phyloP scores from a whole-genome alignment of 2,113 vertebrate species.

The Pteruthius melanotis region DNA sequence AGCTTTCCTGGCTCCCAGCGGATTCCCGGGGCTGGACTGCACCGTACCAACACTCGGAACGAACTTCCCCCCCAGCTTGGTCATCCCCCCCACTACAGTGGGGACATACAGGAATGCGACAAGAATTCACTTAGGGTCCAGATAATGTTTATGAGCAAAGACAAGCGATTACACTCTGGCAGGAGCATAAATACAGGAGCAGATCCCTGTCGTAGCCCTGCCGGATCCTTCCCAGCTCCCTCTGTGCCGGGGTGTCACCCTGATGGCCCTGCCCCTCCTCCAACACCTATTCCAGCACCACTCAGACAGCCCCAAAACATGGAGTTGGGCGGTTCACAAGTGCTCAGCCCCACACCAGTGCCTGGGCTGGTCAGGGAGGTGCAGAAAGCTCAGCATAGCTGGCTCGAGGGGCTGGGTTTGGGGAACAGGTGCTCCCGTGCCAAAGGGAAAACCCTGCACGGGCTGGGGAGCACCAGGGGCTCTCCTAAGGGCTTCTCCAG shows the following conservation, averaged over 20 bases:
- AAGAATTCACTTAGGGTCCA: background rate
- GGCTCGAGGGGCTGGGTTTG: background rate
- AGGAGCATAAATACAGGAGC: constrained; percentile 16
- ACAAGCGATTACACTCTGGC: constrained; percentile 40
- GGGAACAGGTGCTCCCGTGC: background rate
- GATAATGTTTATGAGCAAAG: constrained; percentile 62
- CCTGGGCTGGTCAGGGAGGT: background rate
- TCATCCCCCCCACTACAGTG: accelerated
- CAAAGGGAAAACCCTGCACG: background rate
- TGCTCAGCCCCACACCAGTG: background rate
- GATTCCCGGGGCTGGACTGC: background rate
- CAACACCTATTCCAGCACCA: background rate
- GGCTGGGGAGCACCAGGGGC: background rate
- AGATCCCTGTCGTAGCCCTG: background rate
- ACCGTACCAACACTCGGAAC: background rate
- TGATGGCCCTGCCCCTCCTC: background rate
- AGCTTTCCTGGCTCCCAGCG: background rate
- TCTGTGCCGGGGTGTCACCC: background rate
- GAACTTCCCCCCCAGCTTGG: background rate
- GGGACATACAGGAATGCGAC: background rate
- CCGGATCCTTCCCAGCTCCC: background rate
- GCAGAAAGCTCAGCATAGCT: background rate
- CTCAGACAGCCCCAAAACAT: accelerated
- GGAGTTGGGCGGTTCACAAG: accelerated
- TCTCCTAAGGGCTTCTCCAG: background rate